phyloP scores from a whole-genome alignment of 2,888 invertebrate species.

The Beris morrisii region DNA sequence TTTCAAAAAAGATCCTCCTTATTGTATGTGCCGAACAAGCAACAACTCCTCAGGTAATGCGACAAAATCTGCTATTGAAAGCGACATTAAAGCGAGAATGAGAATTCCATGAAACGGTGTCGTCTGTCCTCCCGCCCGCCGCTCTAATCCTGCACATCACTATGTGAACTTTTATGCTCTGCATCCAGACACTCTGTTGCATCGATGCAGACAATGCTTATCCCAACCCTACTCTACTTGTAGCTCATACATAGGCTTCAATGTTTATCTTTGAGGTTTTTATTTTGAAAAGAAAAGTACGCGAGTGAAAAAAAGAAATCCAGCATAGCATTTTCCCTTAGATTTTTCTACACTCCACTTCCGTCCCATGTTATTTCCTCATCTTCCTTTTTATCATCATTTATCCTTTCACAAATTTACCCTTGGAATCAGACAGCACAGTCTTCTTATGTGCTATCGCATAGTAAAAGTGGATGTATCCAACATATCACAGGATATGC shows the following conservation, averaged over 20 bases:
- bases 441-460: conserved; percentile 2
- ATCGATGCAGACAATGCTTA: conserved; percentile 30
- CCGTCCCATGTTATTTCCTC: conserved; percentile 6
- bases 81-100: conserved; percentile 15
- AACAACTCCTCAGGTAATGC: conserved; percentile 30
- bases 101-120: conserved; percentile 17
- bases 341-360: conserved; percentile 1
- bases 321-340: conserved; percentile 11
- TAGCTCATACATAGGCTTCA: conserved; percentile 3
- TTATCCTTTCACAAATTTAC: conserved; percentile 14
- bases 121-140: background rate
- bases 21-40: conserved; percentile 26
- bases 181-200: conserved; percentile 31
- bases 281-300: conserved; percentile 4
- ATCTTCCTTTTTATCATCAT: conserved; percentile 26
- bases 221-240: conserved; percentile 23
- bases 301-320: conserved; percentile 7
- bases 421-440: conserved; percentile 10
- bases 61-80: conserved; percentile 30
- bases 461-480: no score
- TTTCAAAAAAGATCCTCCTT: no score
- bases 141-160: background rate
- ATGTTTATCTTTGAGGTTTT: conserved; percentile 23
- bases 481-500: no score
- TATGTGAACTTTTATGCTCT: background rate